Conservation (phyloP, 1,140 invertebrate genomes). For the Cyphomyrmex costatus region DNA sequence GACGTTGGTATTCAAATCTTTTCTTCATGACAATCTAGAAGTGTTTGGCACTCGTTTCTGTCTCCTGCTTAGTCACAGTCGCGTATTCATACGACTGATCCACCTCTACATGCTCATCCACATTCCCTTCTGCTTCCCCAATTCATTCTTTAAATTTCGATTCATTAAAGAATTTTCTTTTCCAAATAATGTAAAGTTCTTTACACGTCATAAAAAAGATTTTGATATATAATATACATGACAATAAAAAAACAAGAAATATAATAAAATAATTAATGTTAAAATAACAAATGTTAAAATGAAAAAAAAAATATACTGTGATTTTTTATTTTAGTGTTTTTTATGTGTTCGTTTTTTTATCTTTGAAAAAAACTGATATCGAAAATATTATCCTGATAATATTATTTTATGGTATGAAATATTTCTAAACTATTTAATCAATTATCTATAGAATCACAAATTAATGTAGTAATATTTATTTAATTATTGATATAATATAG, state of each 20-base stretch:
- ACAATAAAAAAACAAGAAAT: too few relatives aligned
- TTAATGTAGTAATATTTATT: neutral
- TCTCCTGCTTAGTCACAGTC: conserved; percentile 55
- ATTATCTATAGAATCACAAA: neutral
- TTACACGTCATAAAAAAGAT: neutral
- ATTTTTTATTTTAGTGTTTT: neutral
- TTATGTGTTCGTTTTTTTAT: neutral
- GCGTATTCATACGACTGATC: conserved; percentile 24
- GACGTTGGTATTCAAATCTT: conserved; percentile 39
- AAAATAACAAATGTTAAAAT: neutral
- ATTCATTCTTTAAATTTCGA: conserved; percentile 13
- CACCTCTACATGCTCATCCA: neutral
- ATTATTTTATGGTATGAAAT: neutral
- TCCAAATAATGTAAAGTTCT: neutral
- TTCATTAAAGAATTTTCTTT: neutral
- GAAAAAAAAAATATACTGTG: neutral
- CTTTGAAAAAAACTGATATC: neutral
- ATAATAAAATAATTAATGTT: too few relatives aligned
- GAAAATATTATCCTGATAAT: neutral
- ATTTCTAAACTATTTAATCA: neutral
- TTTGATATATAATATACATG: too few relatives aligned
- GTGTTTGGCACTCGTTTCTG: conserved; percentile 59
- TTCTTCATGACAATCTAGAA: conserved; percentile 1
- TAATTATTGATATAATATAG: neutral
- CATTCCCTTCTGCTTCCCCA: neutral